Conservation (phyloP, 2,888 invertebrate species). For the Cephus runcator region DNA sequence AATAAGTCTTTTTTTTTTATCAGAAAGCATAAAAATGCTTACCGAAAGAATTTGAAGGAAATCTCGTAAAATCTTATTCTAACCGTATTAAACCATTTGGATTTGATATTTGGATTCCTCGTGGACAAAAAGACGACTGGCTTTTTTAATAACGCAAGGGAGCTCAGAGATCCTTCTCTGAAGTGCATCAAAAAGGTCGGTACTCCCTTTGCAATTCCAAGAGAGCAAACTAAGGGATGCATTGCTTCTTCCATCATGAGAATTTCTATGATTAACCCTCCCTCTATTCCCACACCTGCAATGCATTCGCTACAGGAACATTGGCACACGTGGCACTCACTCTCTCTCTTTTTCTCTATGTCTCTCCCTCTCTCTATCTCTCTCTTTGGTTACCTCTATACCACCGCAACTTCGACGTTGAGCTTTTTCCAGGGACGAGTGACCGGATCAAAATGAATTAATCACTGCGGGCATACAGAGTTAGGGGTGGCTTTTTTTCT, state of each 20-base stretch:
- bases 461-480: background rate
- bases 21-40: background rate
- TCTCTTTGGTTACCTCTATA: background rate
- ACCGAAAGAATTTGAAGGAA: background rate
- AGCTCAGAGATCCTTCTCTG: background rate
- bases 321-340: conserved; percentile 11
- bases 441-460: background rate
- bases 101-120: background rate
- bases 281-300: background rate
- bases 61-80: background rate
- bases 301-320: background rate
- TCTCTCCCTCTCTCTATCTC: conserved; percentile 3
- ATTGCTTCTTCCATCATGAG: background rate
- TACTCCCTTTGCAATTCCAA: background rate
- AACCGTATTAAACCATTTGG: background rate
- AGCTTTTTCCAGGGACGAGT: background rate
- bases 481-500: background rate
- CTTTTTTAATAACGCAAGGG: background rate
- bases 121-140: background rate
- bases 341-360: background rate
- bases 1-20: background rate
- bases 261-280: background rate
- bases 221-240: background rate
- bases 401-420: background rate
- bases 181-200: background rate